These are phyloP conservation scores for Oncorhynchus mykiss DNA, from an alignment of 2,113 vertebrate species.

Conservation along the genomic window DNA sequence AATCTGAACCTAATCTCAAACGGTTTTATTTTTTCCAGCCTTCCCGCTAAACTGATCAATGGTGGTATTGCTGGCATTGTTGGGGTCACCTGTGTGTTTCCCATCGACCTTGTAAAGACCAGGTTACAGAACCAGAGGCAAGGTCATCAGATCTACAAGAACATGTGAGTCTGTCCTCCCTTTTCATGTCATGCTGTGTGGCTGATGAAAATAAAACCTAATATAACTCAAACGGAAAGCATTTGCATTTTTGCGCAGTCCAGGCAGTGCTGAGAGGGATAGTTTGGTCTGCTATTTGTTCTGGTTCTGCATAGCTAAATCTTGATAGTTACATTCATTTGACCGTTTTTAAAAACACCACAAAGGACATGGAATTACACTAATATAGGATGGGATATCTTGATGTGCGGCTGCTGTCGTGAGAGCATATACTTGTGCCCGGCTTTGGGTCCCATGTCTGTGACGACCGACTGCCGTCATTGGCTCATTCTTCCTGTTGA, in stretches of 20 bases:
- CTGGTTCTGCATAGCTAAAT: no score
- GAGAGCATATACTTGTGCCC: neutral
- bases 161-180: constrained; percentile 71
- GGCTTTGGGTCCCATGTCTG: neutral
- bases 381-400: no score
- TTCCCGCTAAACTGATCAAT: constrained; percentile 84
- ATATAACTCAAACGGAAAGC: no score
- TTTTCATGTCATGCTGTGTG: no score
- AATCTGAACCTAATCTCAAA: neutral
- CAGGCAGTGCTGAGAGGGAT: no score
- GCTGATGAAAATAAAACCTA: no score
- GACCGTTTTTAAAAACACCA: no score
- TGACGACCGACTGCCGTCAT: neutral
- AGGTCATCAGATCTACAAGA: constrained; percentile 81
- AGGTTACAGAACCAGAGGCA: constrained; percentile 83
- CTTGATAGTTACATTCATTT: no score
- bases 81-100: constrained; percentile 84
- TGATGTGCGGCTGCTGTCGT: neutral
- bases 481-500: neutral
- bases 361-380: no score
- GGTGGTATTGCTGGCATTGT: constrained; percentile 83
- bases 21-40: constrained; percentile 55
- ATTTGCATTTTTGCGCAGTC: no score
- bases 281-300: no score
- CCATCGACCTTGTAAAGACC: constrained; percentile 83